A percentile compares a stretch with the other conserved stretches of the same genome.
phyloP scores from a whole-genome alignment of 2,113 vertebrate genomes.

The Scytalopus superciliaris region DNA sequence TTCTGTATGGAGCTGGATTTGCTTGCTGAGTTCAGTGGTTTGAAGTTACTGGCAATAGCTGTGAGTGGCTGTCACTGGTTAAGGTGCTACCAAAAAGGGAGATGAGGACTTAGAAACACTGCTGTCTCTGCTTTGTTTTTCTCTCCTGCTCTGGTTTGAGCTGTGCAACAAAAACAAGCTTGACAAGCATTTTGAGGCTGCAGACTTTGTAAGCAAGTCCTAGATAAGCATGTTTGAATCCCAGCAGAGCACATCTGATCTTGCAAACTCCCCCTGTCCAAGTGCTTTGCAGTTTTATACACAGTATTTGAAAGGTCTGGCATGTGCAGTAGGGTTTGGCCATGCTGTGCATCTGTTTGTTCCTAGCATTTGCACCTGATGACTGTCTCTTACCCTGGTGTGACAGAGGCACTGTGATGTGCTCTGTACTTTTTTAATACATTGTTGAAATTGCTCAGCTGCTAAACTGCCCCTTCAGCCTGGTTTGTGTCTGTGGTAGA shows the following conservation, averaged over 20 bases:
- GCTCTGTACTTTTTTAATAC: not conserved
- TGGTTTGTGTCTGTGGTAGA: not conserved
- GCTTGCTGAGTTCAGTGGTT: not conserved
- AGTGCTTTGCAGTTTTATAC: not conserved
- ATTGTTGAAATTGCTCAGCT: not conserved
- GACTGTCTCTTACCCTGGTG: not conserved
- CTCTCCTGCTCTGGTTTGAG: not conserved
- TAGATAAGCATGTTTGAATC: not conserved
- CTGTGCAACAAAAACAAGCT: not conserved
- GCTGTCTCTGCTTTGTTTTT: conserved; percentile 1
- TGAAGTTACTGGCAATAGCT: not conserved
- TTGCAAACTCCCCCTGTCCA: not conserved
- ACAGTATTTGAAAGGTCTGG: not conserved
- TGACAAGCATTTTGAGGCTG: conserved; percentile 38
- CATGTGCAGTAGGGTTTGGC: not conserved
- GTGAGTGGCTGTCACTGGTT: not conserved
- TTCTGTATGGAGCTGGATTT: not conserved
- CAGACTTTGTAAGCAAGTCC: not conserved
- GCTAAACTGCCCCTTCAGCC: not conserved
- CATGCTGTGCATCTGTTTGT: not conserved
- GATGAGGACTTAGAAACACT: not conserved
- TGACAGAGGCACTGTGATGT: not conserved
- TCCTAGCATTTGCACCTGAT: not conserved
- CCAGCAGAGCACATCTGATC: not conserved
- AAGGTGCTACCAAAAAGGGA: conserved; percentile 14